These are phyloP conservation scores for Erynnis tages DNA, from an alignment of 2,888 invertebrate species.

Conservation along the genomic window DNA sequence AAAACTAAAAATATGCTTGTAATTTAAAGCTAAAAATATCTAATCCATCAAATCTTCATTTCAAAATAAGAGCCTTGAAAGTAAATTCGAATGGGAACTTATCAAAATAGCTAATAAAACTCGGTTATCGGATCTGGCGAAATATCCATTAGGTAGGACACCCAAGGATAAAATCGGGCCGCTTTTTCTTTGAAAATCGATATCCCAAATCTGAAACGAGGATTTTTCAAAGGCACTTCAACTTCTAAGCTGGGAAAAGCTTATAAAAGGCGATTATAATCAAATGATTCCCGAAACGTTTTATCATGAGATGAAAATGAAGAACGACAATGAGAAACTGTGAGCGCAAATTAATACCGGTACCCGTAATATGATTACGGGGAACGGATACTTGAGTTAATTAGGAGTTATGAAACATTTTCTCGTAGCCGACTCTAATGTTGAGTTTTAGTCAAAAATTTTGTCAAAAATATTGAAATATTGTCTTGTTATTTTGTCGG, in stretches of 20 bases:
- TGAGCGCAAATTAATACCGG: constrained; percentile 7
- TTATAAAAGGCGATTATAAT: constrained; percentile 50
- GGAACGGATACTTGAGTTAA: constrained; percentile 16
- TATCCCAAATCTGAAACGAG: constrained; percentile 35
- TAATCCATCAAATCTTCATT: neutral
- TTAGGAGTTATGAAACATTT: constrained; percentile 9
- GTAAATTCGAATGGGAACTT: constrained; percentile 27
- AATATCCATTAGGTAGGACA: constrained; percentile 42
- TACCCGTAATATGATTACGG: constrained; percentile 13
- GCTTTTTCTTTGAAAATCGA: constrained; percentile 43
- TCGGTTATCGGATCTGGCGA: constrained; percentile 37
- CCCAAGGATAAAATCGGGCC: constrained; percentile 42
- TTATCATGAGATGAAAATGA: constrained; percentile 9
- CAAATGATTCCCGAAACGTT: constrained; percentile 40
- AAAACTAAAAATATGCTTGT: too few species aligned
- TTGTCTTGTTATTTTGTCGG: too few species aligned
- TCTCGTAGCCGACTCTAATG: neutral
- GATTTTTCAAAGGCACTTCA: constrained; percentile 42
- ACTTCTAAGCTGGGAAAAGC: constrained; percentile 43
- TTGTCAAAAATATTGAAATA: neutral
- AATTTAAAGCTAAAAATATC: too few species aligned
- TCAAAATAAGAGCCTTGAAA: neutral
- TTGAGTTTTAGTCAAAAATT: constrained; percentile 1
- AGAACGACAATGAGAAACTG: constrained; percentile 16
- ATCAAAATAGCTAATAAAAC: constrained; percentile 40